Base-by-base conservation (phyloP, 1,140 invertebrate genomes). In the Cyclina sinensis region DNA sequence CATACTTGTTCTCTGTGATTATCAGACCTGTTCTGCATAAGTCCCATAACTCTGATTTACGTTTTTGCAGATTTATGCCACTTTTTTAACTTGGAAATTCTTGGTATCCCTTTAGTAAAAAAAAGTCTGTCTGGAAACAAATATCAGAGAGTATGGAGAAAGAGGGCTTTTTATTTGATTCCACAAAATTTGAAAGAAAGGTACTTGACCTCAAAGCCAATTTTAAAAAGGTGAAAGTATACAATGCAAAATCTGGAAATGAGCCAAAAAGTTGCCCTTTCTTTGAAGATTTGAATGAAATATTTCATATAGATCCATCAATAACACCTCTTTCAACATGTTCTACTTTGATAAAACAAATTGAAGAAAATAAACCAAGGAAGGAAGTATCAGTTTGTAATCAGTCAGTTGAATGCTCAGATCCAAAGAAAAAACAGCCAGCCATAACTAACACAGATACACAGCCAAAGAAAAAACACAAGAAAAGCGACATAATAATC, bases 81-180 rank as follows among this genome's bases (percentile, higher is more conserved):
- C n/a, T n/a, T n/a, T n/a, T n/a, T n/a, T n/a, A n/a, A n/a, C n/a
- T n/a, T n/a, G n/a, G n/a, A n/a, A n/a, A n/a, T n/a, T n/a, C n/a
- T n/a, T n/a, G n/a, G n/a, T n/a, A n/a, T n/a, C n/a, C n/a, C n/a
- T n/a, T n/a, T n/a, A n/a, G n/a, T n/a, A n/a, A n/a, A n/a, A n/a
- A n/a, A 65, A 65, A 65, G 59, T 65, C 9, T 65, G n/a, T 65
- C n/a, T 65, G 59, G 59, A 65, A 65, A 65, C 59, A 65, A 65
- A 65, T 65, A 65, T 65, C n/a, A 65, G 59, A 65, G 9, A 65
- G 59, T 65, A 65, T 65, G 59, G 59, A 65, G 59, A 65, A 65
- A 65, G 59, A 65, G 9, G 59, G 59, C n/a, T 65, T 65, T 65
- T 9, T 65, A 11, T 65, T 65, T 65, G 59, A 65, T 65, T 65